These are phyloP conservation scores for Tragelaphus scriptus DNA, from an alignment of 2,113 vertebrate species.

Conservation along the genomic window DNA sequence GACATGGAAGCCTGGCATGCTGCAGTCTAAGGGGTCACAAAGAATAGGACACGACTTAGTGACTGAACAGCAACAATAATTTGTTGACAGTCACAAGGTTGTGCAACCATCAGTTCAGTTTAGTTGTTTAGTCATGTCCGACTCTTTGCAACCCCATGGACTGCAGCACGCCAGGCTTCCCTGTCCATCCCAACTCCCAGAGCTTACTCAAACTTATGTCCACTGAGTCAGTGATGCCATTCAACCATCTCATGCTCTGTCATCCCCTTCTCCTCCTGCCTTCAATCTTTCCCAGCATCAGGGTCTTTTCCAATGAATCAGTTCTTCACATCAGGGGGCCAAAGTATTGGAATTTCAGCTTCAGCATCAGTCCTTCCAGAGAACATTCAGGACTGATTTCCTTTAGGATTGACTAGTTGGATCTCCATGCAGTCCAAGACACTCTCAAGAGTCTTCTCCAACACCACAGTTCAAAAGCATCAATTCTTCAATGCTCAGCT, in stretches of 20 bases:
- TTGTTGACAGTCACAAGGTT: not conserved
- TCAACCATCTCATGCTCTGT: not conserved
- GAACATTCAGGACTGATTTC: not conserved
- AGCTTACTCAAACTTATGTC: not conserved
- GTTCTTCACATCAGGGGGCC: not conserved
- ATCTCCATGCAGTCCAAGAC: not conserved
- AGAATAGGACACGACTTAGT: not conserved
- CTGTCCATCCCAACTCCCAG: not conserved
- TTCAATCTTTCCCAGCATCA: not conserved
- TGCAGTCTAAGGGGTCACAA: not conserved
- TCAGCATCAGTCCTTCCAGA: not conserved
- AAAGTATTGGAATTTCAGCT: not conserved
- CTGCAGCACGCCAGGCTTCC: not conserved
- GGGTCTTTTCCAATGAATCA: not conserved
- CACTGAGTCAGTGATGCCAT: not conserved
- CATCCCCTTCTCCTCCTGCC: not conserved
- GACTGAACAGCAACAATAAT: not conserved
- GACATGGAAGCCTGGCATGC: not conserved
- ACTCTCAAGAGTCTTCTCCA: not conserved
- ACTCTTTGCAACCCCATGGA: not conserved
- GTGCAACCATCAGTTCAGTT: not conserved
- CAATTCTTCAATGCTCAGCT: not conserved
- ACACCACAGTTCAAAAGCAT: not conserved
- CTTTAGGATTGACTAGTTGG: not conserved
- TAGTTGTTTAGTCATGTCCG: not conserved